These are phyloP conservation scores for Scaptodrosophila lebanonensis DNA, from an alignment of 1,140 invertebrate genomes.

Conservation along the genomic window DNA sequence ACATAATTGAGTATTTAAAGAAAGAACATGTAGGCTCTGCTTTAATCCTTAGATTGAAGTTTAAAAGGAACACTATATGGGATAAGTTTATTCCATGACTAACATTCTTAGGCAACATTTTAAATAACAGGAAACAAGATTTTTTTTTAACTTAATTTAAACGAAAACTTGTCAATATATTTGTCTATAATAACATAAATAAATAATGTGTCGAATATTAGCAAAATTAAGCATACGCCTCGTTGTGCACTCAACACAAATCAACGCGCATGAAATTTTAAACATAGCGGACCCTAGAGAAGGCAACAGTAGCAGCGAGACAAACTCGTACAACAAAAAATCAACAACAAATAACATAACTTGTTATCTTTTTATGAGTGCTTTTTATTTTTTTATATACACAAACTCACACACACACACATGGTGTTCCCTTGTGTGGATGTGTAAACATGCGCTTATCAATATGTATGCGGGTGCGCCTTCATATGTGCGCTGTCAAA, in stretches of 20 bases:
- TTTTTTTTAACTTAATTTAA: too few relatives aligned
- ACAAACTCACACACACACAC: conserved; percentile 31
- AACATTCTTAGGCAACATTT: too few relatives aligned
- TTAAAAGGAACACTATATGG: too few relatives aligned
- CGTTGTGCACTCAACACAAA: conserved; percentile 30
- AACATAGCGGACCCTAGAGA: conserved; percentile 21
- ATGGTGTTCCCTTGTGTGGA: conserved; percentile 52
- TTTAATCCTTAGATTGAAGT: too few relatives aligned
- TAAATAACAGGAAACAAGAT: too few relatives aligned
- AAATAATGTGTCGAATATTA: too few relatives aligned
- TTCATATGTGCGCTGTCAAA: conserved; percentile 45
- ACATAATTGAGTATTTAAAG: conserved; percentile 57
- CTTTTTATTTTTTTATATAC: conserved; percentile 12
- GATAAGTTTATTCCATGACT: too few relatives aligned
- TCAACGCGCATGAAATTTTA: conserved; percentile 59
- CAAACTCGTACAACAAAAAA: conserved; percentile 17
- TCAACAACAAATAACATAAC: conserved; percentile 45
- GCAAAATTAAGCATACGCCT: conserved; percentile 34
- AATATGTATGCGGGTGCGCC: conserved; percentile 13
- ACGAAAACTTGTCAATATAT: too few relatives aligned
- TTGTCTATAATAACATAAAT: too few relatives aligned
- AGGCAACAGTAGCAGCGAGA: conserved; percentile 30
- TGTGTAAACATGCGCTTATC: conserved; percentile 67
- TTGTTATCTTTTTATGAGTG: conserved; percentile 58
- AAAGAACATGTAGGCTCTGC: too few relatives aligned